Evolutionary conservation across 2,888 invertebrate species (phyloP), one percentile per base, ranked within the genome.

Genomic region (Macroteleia sp.): DNA sequence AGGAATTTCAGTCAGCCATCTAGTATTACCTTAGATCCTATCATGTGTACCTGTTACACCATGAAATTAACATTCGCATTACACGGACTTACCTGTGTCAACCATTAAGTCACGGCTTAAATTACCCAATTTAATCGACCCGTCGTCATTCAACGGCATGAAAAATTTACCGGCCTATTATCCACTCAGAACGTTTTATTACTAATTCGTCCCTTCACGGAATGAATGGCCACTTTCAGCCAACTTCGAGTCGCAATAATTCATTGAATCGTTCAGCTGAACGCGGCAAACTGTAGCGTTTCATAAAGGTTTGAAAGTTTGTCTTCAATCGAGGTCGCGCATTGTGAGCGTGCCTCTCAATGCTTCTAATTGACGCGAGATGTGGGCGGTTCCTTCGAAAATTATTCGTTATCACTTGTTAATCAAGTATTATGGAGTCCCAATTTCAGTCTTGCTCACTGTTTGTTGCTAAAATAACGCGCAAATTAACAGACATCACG

Each of bases 261-360:
- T 71, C 62, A 62, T 56, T 62, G 56, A 62, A 62, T 57, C 14
- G 6, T 32, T 16, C 1, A 20, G 41, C 20, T 50, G 50, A 30
- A 30, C 30, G 16, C 16, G 42, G 30, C 12, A 42, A 69, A 71
- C 54, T 56, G 71, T 46, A 71, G 41, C 44, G 34, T 59, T 48
- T 39, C 57, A 57, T 71, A 54, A 62, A 56, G 46, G 34, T 62
- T 39, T 16, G 59, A 71, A 62, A 71, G 71, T 62, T 71, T 30
- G 56, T 32, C 10, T 56, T 62, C 62, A 48, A 48, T 54, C 56
- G 56, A 20, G 62, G 46, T 69, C 50, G 28, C 41, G 57, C 71
- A 46, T 62, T 71, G 71, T 70, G 14, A 10, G 16, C 5, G 39
- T 3, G 8, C 39, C 14, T 30, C 20, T 52, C 52, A 28, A 44